A percentile compares a stretch with the other conserved stretches of the same genome.
These are phyloP conservation scores for Folsomia candida DNA, from an alignment of 2,888 invertebrate species.

Conservation along the genomic window DNA sequence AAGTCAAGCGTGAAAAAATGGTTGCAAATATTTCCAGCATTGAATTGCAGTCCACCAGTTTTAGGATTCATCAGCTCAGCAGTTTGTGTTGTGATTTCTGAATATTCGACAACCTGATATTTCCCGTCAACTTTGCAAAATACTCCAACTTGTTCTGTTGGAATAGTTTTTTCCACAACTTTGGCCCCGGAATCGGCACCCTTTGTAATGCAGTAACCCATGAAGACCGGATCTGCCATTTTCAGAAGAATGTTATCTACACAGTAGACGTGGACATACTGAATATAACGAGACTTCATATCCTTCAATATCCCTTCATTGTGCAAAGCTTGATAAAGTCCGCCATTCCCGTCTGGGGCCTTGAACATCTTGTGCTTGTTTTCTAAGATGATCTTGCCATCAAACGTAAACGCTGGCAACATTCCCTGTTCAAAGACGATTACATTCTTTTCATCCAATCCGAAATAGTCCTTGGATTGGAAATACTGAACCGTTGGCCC, in stretches of 20 bases:
- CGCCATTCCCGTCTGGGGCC: constrained; percentile 88
- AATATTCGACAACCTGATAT: constrained; percentile 94
- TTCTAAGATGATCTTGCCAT: constrained; percentile 89
- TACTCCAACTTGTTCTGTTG: constrained; percentile 92
- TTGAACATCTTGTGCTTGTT: constrained; percentile 72
- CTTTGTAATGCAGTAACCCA: constrained; percentile 87
- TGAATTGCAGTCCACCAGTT: constrained; percentile 78
- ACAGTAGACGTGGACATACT: constrained; percentile 92
- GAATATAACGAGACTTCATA: constrained; percentile 73
- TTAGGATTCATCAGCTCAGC: constrained; percentile 74
- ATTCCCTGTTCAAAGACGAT: constrained; percentile 88
- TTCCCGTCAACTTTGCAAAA: constrained; percentile 87
- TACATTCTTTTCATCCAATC: constrained; percentile 75
- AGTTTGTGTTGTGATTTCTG: constrained; percentile 84
- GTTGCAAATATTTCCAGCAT: constrained; percentile 96
- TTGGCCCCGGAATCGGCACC: constrained; percentile 93
- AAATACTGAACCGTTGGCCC: constrained; percentile 79
- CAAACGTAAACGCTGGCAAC: constrained; percentile 87
- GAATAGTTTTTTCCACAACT: constrained; percentile 80
- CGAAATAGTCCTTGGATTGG: constrained; percentile 76
- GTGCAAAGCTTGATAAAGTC: constrained; percentile 75
- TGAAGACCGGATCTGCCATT: constrained; percentile 93
- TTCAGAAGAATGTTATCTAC: constrained; percentile 97
- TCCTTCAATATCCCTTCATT: constrained; percentile 73
- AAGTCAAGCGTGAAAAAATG: constrained; percentile 92